phyloP scores from a whole-genome alignment of 2,113 vertebrate species.

The Laticauda colubrina region DNA sequence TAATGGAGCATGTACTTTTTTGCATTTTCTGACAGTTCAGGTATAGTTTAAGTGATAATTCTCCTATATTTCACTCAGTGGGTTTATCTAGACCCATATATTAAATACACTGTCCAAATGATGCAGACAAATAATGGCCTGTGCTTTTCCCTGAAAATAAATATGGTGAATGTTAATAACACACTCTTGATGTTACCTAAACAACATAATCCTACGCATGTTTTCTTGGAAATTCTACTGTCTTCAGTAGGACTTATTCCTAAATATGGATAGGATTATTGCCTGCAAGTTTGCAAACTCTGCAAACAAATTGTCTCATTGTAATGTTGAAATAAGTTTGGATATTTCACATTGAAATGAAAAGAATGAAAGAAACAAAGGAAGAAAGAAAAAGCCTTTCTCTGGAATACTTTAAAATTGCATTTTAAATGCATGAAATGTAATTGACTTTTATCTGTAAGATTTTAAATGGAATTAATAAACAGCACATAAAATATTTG shows the following conservation, averaged over 20 bases:
- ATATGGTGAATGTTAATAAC: conserved; percentile 75
- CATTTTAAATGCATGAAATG: conserved; percentile 88
- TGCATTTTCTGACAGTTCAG: conserved; percentile 92
- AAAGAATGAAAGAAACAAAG: conserved; percentile 81
- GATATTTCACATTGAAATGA: conserved; percentile 89
- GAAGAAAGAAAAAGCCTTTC: conserved; percentile 80
- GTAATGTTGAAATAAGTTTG: conserved; percentile 85
- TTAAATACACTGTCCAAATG: conserved; percentile 84
- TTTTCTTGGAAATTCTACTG: neutral
- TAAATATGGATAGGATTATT: neutral
- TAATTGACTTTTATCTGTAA: conserved; percentile 89
- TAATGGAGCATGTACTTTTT: conserved; percentile 94
- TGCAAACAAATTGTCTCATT: conserved; percentile 82
- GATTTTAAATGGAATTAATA: conserved; percentile 88
- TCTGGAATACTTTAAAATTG: conserved; percentile 85
- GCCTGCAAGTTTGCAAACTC: conserved; percentile 67
- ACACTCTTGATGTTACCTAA: conserved; percentile 72
- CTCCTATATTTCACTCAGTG: conserved; percentile 86
- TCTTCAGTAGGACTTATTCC: neutral
- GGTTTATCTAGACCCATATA: conserved; percentile 81
- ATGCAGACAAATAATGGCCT: conserved; percentile 79
- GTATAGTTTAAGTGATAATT: conserved; percentile 80
- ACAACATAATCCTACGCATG: neutral
- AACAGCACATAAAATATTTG: conserved; percentile 75
- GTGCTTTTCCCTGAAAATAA: conserved; percentile 81